These are phyloP conservation scores for Cynoglossus semilaevis DNA, from an alignment of 2,113 vertebrate species.

Conservation along the genomic window DNA sequence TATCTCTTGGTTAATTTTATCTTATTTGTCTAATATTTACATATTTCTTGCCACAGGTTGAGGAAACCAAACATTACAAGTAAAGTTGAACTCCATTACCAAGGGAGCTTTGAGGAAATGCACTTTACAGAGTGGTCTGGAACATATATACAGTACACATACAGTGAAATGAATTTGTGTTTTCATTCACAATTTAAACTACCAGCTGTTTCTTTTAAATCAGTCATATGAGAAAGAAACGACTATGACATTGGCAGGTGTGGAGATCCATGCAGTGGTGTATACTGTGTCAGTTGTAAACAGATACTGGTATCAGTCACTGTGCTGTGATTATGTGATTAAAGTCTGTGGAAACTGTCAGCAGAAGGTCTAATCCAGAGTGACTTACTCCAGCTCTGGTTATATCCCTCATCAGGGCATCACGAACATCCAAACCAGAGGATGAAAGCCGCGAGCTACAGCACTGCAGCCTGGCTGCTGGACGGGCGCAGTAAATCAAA, in stretches of 20 bases:
- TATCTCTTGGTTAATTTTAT: no score
- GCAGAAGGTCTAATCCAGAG: slow-evolving; percentile 50
- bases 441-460: neutral
- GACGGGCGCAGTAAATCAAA: slow-evolving; percentile 25
- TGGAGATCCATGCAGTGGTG: slow-evolving; percentile 10
- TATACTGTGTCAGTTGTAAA: slow-evolving; percentile 13
- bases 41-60: no score
- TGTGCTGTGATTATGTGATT: slow-evolving; percentile 54
- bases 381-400: slow-evolving; percentile 31
- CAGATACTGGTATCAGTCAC: slow-evolving; percentile 20
- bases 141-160: no score
- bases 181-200: no score
- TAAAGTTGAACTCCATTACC: no score
- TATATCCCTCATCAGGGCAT: slow-evolving; percentile 24
- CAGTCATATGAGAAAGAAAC: no score
- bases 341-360: slow-evolving; percentile 48
- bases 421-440: slow-evolving; percentile 1
- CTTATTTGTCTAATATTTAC: no score
- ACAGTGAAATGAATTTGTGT: no score
- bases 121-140: no score
- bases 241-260: neutral
- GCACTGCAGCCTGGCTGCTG: slow-evolving; percentile 2
- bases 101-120: no score
- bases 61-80: no score
- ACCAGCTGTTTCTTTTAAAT: no score